Percentiles rank a stretch among this genome's conserved stretches.
phyloP scores from a whole-genome alignment of 2,888 invertebrate species.

The Xylota sylvarum region DNA sequence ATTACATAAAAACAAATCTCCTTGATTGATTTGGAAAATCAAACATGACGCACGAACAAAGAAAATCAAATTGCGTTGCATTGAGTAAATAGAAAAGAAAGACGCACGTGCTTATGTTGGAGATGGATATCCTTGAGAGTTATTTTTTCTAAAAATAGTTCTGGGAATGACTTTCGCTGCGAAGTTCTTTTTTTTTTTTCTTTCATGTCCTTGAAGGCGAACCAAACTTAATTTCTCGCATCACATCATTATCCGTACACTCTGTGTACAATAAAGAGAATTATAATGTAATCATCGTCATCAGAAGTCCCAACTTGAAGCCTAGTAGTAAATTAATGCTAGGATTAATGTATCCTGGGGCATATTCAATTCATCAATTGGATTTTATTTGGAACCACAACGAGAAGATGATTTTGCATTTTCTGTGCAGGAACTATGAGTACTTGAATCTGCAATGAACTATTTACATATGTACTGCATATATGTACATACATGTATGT shows the following conservation, averaged over 20 bases:
- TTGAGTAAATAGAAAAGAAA: neutral
- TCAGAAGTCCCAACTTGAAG: neutral
- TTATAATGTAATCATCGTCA: slow-evolving; percentile 5
- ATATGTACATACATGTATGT: too few relatives aligned
- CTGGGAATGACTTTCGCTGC: neutral
- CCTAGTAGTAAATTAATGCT: slow-evolving; percentile 7
- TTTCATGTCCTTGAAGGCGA: neutral
- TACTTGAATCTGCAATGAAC: too few relatives aligned
- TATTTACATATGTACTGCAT: too few relatives aligned
- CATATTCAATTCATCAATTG: slow-evolving; percentile 19
- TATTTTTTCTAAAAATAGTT: neutral
- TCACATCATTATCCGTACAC: neutral
- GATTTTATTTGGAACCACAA: neutral
- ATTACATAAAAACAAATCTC: slow-evolving; percentile 21
- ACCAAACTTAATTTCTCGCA: neutral
- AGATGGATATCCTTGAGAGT: neutral
- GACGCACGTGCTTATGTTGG: neutral
- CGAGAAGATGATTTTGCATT: too few relatives aligned
- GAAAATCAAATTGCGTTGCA: slow-evolving; percentile 16
- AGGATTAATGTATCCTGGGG: slow-evolving; percentile 17
- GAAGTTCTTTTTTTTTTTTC: neutral
- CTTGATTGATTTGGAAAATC: slow-evolving; percentile 29
- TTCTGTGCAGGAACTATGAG: too few relatives aligned
- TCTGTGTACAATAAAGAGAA: neutral
- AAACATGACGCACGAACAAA: slow-evolving; percentile 19